A percentile compares a stretch with the other conserved stretches of the same genome.
phyloP scores from a whole-genome alignment of 53 echinoderm and acorn worm species.

The Patiria pectinifera region DNA sequence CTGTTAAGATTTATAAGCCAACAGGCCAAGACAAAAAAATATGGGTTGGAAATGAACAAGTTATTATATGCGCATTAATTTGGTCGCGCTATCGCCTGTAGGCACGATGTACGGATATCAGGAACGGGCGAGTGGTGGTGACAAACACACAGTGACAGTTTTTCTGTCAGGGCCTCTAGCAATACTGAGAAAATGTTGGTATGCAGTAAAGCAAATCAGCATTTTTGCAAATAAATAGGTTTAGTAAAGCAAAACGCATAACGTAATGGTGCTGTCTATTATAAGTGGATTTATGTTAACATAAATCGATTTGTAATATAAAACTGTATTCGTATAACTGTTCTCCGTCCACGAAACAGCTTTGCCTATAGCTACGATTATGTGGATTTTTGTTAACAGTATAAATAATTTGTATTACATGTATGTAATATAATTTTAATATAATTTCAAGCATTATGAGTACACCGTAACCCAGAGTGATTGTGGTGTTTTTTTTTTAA shows the following conservation, averaged over 20 bases:
- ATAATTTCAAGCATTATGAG: no score
- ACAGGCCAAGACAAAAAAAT: neutral
- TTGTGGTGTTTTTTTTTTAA: no score
- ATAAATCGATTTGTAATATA: no score
- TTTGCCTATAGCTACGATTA: no score
- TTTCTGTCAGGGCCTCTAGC: neutral
- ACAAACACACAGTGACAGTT: slow-evolving; percentile 6
- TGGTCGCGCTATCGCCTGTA: neutral
- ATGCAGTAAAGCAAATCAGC: neutral
- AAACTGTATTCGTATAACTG: no score
- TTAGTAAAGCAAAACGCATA: neutral
- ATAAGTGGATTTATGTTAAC: no score
- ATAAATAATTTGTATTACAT: neutral
- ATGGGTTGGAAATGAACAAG: neutral
- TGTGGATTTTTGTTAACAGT: neutral
- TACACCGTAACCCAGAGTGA: no score
- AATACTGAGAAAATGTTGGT: neutral
- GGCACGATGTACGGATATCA: neutral
- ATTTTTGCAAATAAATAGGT: neutral
- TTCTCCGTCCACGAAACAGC: no score
- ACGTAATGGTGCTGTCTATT: neutral
- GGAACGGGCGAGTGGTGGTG: neutral
- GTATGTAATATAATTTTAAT: no score
- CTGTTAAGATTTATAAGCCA: neutral
- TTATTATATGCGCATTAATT: slow-evolving; percentile 16